These are phyloP conservation scores for Notarius lentiginosus DNA, from an alignment of 2,113 vertebrate species.

Conservation along the genomic window DNA sequence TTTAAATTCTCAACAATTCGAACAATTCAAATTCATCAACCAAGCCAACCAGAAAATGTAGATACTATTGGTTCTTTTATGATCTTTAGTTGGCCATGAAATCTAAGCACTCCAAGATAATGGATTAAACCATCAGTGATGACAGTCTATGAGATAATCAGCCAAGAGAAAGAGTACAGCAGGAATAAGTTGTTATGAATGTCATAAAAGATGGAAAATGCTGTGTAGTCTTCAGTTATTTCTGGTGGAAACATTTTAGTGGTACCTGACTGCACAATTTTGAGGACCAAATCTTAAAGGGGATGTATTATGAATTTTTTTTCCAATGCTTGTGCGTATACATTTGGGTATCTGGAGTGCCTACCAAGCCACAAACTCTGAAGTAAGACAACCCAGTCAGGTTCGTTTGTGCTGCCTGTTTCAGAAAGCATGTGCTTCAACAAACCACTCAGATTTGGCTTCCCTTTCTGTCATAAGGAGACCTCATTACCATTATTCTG, in stretches of 20 bases:
- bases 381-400: no score
- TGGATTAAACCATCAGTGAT: conserved; percentile 4
- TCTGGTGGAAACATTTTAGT: not conserved
- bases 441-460: no score
- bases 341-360: no score
- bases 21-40: not conserved
- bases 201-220: conserved; percentile 3
- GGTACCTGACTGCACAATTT: conserved; percentile 20
- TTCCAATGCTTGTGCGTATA: no score
- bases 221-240: not conserved
- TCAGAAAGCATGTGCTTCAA: no score
- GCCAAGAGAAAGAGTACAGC: not conserved
- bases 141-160: not conserved
- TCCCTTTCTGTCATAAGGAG: no score
- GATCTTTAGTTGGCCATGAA: not conserved
- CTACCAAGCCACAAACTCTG: no score
- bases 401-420: no score
- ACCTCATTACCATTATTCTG: no score
- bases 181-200: conserved; percentile 4
- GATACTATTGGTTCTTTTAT: not conserved
- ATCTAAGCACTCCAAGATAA: not conserved
- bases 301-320: no score
- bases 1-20: conserved; percentile 4
- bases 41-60: not conserved
- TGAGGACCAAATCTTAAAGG: conserved; percentile 9